phyloP scores from a whole-genome alignment of 2,113 vertebrate genomes.

The Terrapene triunguis region DNA sequence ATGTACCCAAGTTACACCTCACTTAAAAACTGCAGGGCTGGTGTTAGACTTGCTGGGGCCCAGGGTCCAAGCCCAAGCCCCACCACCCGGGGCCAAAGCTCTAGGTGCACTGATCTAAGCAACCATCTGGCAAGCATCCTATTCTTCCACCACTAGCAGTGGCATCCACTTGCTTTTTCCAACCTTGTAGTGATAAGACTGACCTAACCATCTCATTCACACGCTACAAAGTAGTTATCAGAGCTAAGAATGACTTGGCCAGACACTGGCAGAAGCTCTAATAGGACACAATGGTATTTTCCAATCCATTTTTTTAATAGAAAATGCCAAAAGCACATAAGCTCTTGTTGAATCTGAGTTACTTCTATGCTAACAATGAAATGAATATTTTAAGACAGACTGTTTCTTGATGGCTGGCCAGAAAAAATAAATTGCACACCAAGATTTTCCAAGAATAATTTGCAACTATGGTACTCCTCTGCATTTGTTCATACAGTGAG shows the following conservation, averaged over 20 bases:
- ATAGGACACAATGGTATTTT: not conserved
- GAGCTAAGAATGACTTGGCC: not conserved
- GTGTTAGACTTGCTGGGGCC: no score
- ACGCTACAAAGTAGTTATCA: not conserved
- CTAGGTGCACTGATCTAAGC: no score
- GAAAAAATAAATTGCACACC: not conserved
- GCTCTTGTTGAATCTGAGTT: not conserved
- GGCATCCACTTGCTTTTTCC: not conserved
- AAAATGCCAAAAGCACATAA: constrained; percentile 5
- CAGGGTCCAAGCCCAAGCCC: no score
- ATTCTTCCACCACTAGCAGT: not conserved
- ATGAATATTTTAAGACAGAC: not conserved
- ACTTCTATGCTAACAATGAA: not conserved
- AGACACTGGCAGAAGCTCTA: not conserved
- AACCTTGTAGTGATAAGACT: not conserved
- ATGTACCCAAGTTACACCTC: no score
- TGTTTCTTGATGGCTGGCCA: not conserved
- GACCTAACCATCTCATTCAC: constrained; percentile 2
- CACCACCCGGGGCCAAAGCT: no score
- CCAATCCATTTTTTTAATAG: not conserved
- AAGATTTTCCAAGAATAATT: not conserved
- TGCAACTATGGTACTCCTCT: not conserved
- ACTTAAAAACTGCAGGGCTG: no score
- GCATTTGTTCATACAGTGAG: not conserved
- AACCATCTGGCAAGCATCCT: not conserved